Conservation (phyloP, 2,888 invertebrate genomes). For the Parnassius apollo region DNA sequence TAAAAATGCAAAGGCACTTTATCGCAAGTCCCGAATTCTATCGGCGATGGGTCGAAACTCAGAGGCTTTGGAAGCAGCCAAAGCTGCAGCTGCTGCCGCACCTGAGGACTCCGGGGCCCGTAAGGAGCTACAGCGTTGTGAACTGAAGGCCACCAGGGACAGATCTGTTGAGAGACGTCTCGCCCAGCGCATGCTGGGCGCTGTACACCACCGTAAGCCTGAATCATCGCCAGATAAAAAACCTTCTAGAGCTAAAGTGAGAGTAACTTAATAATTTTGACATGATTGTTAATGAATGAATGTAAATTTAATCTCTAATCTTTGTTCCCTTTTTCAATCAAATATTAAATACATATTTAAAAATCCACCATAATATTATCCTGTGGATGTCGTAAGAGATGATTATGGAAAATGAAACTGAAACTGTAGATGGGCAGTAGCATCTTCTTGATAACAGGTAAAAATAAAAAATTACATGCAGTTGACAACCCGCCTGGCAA, state of each 20-base stretch:
- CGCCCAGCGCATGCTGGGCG: slow-evolving; percentile 44
- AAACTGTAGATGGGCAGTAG: too few species aligned
- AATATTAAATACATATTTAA: too few species aligned
- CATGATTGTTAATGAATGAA: neutral
- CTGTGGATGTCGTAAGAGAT: too few species aligned
- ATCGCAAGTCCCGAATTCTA: slow-evolving; percentile 84
- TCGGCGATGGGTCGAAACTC: slow-evolving; percentile 81
- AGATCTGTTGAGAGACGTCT: slow-evolving; percentile 74
- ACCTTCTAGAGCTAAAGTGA: slow-evolving; percentile 63
- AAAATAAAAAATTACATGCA: too few species aligned
- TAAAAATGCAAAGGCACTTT: slow-evolving; percentile 93
- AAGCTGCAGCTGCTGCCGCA: slow-evolving; percentile 62
- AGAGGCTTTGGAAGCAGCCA: slow-evolving; percentile 83
- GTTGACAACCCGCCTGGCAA: too few species aligned
- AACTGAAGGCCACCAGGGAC: slow-evolving; percentile 61
- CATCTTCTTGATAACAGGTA: too few species aligned
- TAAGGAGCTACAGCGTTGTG: slow-evolving; percentile 67
- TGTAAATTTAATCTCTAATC: neutral
- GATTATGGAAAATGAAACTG: too few species aligned
- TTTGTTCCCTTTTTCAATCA: too few species aligned
- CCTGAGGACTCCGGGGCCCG: slow-evolving; percentile 63
- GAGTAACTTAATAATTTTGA: slow-evolving; percentile 4
- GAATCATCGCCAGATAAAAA: slow-evolving; percentile 52
- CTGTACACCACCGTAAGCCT: slow-evolving; percentile 40
- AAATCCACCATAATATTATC: too few species aligned